Evolutionary conservation across 2,797 vertebrate genomes (phyloP).

Genomic region (Nyctibius grandis): DNA sequence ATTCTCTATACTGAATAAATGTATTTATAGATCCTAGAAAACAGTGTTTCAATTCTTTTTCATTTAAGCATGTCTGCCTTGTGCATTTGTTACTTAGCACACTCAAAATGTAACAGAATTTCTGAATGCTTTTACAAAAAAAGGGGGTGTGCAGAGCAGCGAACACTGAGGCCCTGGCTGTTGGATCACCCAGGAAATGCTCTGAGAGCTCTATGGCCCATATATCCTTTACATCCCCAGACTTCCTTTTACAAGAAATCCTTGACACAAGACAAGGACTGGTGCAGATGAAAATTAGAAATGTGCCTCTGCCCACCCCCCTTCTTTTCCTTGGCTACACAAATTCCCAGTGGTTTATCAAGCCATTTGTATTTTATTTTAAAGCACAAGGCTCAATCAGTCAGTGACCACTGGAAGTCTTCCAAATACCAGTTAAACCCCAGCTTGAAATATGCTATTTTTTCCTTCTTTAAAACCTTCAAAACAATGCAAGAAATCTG

Average conservation of each 20-base stretch:
- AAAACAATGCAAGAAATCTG: constrained; percentile 18
- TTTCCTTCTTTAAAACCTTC: not conserved
- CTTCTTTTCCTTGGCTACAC: not conserved
- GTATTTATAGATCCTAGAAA: not conserved
- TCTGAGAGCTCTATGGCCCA: not conserved
- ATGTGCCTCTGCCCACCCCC: not conserved
- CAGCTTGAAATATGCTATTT: not conserved
- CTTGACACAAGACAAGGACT: not conserved
- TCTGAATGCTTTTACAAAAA: not conserved
- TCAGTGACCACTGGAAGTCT: not conserved
- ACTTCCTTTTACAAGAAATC: not conserved
- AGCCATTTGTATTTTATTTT: constrained; percentile 17
- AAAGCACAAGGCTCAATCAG: not conserved
- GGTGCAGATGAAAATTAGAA: not conserved
- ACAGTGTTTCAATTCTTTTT: not conserved
- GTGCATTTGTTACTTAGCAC: not conserved
- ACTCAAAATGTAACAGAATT: not conserved
- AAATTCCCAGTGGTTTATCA: not conserved
- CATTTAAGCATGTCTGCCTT: not conserved
- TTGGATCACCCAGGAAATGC: not conserved
- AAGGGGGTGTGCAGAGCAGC: not conserved
- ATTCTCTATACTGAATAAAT: not conserved
- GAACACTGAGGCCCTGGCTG: not conserved
- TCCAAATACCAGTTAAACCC: constrained; percentile 47
- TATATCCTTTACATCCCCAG: not conserved